These are phyloP conservation scores for Porites evermanni DNA, from an alignment of 92 coral and sea anemone genomes.

Conservation along the genomic window DNA sequence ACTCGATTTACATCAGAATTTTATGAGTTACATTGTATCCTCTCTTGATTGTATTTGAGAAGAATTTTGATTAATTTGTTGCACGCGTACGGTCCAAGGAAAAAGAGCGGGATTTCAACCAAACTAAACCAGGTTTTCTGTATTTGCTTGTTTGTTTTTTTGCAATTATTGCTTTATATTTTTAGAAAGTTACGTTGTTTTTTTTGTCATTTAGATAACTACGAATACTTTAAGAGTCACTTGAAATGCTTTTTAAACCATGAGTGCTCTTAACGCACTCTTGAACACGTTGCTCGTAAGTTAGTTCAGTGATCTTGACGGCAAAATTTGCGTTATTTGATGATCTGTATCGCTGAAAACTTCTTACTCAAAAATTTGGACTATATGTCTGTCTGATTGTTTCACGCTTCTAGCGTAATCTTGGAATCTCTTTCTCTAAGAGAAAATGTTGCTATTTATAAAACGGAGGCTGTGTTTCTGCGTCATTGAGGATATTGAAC, in stretches of 20 bases:
- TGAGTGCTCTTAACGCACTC: no score
- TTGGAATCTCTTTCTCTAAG: neutral
- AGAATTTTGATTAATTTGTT: constrained; percentile 20
- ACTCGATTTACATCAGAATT: constrained; percentile 23
- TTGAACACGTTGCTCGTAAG: neutral
- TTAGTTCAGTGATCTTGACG: neutral
- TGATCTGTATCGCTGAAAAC: neutral
- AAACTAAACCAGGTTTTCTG: neutral
- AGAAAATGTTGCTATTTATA: neutral
- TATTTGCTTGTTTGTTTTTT: neutral
- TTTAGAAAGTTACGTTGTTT: constrained; percentile 6
- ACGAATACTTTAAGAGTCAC: neutral
- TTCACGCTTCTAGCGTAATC: no score
- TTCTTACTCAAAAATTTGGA: neutral
- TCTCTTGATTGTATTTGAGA: neutral
- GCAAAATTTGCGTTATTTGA: constrained; percentile 1
- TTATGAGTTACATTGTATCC: neutral
- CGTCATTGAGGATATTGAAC: neutral
- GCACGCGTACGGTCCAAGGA: neutral
- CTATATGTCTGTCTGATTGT: neutral
- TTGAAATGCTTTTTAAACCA: neutral
- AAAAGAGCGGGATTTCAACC: neutral
- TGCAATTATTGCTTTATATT: neutral
- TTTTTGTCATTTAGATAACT: neutral
- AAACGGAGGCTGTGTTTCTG: neutral